These are phyloP conservation scores for Chaetorhynchus papuensis DNA, from an alignment of 2,113 vertebrate genomes.

Conservation along the genomic window DNA sequence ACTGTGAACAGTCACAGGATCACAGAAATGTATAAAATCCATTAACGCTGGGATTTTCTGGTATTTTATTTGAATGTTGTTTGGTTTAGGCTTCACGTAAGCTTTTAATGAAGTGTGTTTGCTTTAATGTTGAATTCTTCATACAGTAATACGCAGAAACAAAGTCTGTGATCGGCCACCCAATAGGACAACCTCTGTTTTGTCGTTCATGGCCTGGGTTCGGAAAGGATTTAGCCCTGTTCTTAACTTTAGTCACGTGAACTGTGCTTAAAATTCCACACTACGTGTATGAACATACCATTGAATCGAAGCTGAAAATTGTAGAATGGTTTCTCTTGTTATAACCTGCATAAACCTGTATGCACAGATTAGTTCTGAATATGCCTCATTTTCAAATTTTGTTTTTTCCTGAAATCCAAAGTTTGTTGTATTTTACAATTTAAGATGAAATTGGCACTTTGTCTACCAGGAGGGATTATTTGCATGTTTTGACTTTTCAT, in stretches of 20 bases:
- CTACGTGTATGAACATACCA: neutral
- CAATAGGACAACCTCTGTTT: neutral
- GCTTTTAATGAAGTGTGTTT: neutral
- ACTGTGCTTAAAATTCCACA: neutral
- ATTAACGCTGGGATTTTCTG: neutral
- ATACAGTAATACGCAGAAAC: neutral
- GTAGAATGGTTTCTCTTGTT: neutral
- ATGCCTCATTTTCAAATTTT: neutral
- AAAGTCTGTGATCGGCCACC: neutral
- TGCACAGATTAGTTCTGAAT: neutral
- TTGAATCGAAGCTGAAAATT: neutral
- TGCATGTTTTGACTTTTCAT: neutral
- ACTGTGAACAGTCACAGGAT: neutral
- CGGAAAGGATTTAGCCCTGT: neutral
- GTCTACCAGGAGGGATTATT: neutral
- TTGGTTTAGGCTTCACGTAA: neutral
- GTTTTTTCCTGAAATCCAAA: neutral
- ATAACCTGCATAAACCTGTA: neutral
- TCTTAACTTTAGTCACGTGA: neutral
- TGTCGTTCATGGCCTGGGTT: neutral
- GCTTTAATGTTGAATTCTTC: neutral
- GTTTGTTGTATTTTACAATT: neutral
- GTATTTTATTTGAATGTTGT: neutral
- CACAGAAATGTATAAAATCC: neutral
- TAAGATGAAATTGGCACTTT: neutral